Evolutionary conservation across 2,113 vertebrate genomes (phyloP).

Genomic region (Ovis canadensis): DNA sequence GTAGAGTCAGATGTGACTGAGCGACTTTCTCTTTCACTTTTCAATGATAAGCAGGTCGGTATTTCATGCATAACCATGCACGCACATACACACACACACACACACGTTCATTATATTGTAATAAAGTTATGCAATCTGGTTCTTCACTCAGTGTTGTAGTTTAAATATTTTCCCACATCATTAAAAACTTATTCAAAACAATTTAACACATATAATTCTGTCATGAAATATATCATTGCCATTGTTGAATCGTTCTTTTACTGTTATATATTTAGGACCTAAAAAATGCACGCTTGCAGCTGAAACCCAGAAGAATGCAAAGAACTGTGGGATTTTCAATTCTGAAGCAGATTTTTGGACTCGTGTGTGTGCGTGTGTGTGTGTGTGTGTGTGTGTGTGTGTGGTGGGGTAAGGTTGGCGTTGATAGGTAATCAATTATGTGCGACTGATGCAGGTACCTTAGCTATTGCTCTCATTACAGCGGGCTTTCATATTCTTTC

Average conservation of each 20-base stretch:
- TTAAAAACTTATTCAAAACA: not conserved
- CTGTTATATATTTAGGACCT: not conserved
- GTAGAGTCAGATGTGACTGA: not conserved
- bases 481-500: constrained; percentile 55
- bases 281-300: not conserved
- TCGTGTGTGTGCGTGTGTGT: not conserved
- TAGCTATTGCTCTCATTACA: constrained; percentile 12
- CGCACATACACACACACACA: not conserved
- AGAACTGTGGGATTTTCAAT: not conserved
- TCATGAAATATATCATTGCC: not conserved
- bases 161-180: not conserved
- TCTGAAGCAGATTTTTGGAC: not conserved
- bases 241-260: not conserved
- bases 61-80: not conserved
- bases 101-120: not conserved
- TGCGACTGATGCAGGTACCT: not conserved
- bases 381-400: not conserved
- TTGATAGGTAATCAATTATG: not conserved
- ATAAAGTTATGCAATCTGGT: not conserved
- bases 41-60: not conserved
- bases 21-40: not conserved
- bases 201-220: not conserved
- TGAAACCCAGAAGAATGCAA: not conserved
- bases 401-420: not conserved
- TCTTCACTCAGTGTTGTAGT: not conserved